Evolutionary conservation across 2,113 vertebrate species (phyloP), one percentile per base, ranked within the genome.

Genomic region (Orthonyx spaldingii): DNA sequence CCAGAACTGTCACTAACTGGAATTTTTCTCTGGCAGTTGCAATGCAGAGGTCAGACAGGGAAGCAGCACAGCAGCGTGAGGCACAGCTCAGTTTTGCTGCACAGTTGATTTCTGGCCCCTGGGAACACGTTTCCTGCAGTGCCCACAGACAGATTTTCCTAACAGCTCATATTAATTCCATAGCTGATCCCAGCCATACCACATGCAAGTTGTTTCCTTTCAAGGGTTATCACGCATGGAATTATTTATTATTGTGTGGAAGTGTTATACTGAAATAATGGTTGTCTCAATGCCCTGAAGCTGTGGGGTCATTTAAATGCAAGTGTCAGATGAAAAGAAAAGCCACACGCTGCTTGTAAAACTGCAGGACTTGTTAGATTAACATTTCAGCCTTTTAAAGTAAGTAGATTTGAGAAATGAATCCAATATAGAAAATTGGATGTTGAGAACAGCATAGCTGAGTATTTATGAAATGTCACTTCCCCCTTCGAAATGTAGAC

Each of bases 371-470:
- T 89, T 42, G 90, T 85, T 91, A 71, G 91, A 94, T 94, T 87
- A 96, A 89, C 87, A 87, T 90, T 96, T 64, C 90, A 30, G 76
- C 75, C 79, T 82, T 64, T 83, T 74, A 5, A 65, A 88, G 71
- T 91, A 85, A 93, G 84, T 79, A 71, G 91, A 69, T 77, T 79
- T 93, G 93, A 96, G 90, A 76, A 96, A 91, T 94, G 55, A 95
- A 88, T 86, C 55, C 56, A 93, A 90, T 91, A 84, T 19, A 90
- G 70, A 87, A 85, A 95, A 94, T 44, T 61, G 75, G 89, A 83
- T 90, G 91, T 92, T 79, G 87, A 72, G 84, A 83, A 17, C 9
- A 65, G 57, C 74, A 23, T 0, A 79, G 60, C 11, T 44, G 74
- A 90, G 85, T 82, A 93, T 95, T 93, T 96, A 93, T 93, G 81